Base-by-base conservation (phyloP, 2,797 vertebrate species). In the Agapornis canus region DNA sequence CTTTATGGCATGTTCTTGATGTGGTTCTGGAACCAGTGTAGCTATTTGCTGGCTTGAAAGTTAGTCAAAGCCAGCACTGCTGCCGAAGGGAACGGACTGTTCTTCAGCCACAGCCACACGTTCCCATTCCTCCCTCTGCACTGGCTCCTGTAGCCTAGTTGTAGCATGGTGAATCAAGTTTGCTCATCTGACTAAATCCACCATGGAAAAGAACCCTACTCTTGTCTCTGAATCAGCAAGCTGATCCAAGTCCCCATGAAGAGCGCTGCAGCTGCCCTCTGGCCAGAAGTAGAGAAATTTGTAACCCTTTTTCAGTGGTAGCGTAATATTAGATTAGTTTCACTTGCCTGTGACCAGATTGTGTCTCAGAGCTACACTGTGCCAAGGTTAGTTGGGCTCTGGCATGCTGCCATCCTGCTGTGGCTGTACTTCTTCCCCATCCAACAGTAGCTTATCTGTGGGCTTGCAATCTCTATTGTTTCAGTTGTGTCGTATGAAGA, bases 31-130 rank as follows among this genome's bases (percentile, higher is more conserved):
- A 86, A 86, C 72, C 47, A 43, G 11, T 1, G 6, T 26, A 76
- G 80, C 42, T 88, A 47, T 96, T 95, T 86, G 35, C 54, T 94
- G 88, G 82, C 90, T 80, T 80, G 70, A 54, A 42, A 76, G 81
- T 29, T 40, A 65, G 61, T 91, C 65, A 86, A 4, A 78, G 85
- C 40, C 69, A 13, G 17, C 25, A 3, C n/a, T 63, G 59, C 80
- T 92, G 69, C 82, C 78, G 72, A 81, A 78, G 70, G 51, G 94
- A 96, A 92, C 39, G 2, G 42, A 63, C 80, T 95, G 92, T 95
- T 94, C 90, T 86, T 83, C 61, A 75, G 70, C 69, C 72, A 16
- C 70, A 57, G 47, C 31, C 51, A 88, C 82, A 60, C 22, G 0
- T 92, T 94, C 69, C 48, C 72, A 35, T 65, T 92, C 47, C 45